Evolutionary conservation across 2,113 vertebrate species (phyloP), one percentile per base, ranked within the genome.

Genomic region (Loxodonta africana): DNA sequence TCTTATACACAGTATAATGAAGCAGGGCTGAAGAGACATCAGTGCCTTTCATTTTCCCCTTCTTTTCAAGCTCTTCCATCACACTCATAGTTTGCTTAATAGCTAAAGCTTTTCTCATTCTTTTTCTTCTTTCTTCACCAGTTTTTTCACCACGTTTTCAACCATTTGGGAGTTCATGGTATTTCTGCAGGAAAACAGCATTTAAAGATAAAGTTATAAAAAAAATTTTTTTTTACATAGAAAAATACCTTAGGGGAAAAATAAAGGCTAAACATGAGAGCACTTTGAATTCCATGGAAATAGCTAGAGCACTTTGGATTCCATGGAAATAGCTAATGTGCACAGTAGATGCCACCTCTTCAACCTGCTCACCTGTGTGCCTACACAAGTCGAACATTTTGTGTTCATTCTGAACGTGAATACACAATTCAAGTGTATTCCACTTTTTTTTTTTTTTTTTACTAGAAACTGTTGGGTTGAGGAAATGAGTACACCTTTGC

Each of bases 61-160:
- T 46, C 5, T 69, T 74, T 53, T 80, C 46, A 88, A 71, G 5
- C 0, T 11, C 44, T 30, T 83, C 76, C 67, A 5, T 83, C 33
- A 93, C 48, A 85, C 10, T 18, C 25, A 53, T 83, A 77, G 88
- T 88, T 78, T 65, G 6, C 30, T 82, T 77, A 63, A 80, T 67
- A 20, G 53, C 46, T 76, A 30, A 23, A 73, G 44, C 1, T 65
- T 53, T 91, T 80, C 33, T 91, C 18, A 53, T 82, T 84, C 9
- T 8, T 88, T 80, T 81, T 53, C 11, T 81, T 81, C 6, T 90
- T 71, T 90, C 69, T 88, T 51, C 12, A 78, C 15, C 71, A 51
- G 71, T 89, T 95, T 81, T 37, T 90, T 91, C 41, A 69, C 51
- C 30, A 95, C 44, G 12, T 37, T 90, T 83, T 60, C 30, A 74